Base-by-base conservation (phyloP, 2,797 vertebrate species). In the Tauraco hartlaubi region DNA sequence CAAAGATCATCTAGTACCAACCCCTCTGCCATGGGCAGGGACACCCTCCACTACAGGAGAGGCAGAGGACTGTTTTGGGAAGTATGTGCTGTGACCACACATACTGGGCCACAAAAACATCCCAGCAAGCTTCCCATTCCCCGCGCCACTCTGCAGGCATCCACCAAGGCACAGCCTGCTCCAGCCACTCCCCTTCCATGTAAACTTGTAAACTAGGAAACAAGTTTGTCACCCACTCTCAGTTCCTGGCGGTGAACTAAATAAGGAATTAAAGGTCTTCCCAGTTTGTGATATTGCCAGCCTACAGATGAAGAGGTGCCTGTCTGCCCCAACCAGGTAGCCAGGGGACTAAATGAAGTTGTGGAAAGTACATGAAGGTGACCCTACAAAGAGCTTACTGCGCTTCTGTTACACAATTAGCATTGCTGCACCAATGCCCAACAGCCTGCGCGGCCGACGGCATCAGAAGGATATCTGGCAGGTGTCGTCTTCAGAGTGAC, bases 401-500 rank as follows among this genome's bases (percentile, higher is more conserved):
- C 26, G 14, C 37, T 41, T n/a, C 7, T 25, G 44, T 9, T 14
- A 71, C 64, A 51, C 4, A 5, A 11, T 11, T 1, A 28, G 19
- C 1, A 1, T 5, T 9, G n/a, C 75, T 71, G 66, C 79, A 15
- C 39, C 49, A 37, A 44, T 0, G 31, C 82, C 14, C 12, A 3
- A 11, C 69, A 46, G 51, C 6, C 61, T 0, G 5, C 52, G 89
- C 67, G 51, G 80, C 55, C 4, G 31, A 31, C 9, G 75, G 58
- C 87, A 75, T 25, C 91, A 72, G 97, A 99, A 99, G 99, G 99
- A 99, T 99, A 99, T 99, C 99, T 99, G 5, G 99, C 99, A 79
- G 99, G 99, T 62, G 98, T 99, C 72, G 99, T 98, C 94, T 99
- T 99, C 96, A 99, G 98, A 87, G 99, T 98, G 85, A 94, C 97